phyloP scores from a whole-genome alignment of 2,888 invertebrate species.

The Subacronicta megacephala region DNA sequence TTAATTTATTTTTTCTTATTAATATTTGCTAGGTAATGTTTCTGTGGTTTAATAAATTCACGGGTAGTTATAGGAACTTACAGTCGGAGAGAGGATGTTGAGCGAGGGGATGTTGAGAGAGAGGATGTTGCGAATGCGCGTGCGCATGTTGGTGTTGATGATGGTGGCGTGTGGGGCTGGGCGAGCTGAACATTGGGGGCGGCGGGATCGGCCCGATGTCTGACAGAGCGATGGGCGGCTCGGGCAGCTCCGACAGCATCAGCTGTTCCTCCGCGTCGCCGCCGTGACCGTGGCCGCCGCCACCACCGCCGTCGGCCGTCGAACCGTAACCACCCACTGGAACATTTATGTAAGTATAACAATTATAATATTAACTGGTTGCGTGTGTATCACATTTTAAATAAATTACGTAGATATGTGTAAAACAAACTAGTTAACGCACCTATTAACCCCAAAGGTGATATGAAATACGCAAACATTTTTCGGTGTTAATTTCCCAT shows the following conservation, averaged over 20 bases:
- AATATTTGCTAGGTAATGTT: no score
- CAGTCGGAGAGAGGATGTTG: slow-evolving; percentile 82
- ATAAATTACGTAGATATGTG: slow-evolving; percentile 25
- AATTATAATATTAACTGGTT: not conserved
- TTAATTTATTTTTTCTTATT: no score
- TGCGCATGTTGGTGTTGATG: slow-evolving; percentile 65
- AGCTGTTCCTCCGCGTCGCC: slow-evolving; percentile 86
- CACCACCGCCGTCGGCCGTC: slow-evolving; percentile 69
- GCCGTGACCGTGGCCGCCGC: slow-evolving; percentile 64
- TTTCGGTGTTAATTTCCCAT: slow-evolving; percentile 3
- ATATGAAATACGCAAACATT: slow-evolving; percentile 13
- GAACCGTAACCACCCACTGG: slow-evolving; percentile 90
- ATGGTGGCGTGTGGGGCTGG: slow-evolving; percentile 91
- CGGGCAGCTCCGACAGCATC: slow-evolving; percentile 96
- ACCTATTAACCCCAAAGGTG: slow-evolving; percentile 28
- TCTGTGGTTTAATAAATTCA: no score
- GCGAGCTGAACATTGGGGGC: slow-evolving; percentile 98
- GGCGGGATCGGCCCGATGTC: slow-evolving; percentile 98
- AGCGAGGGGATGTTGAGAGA: slow-evolving; percentile 64
- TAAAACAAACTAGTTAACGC: slow-evolving; percentile 26
- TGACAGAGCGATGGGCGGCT: slow-evolving; percentile 97
- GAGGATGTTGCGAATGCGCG: slow-evolving; percentile 71
- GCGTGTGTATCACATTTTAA: slow-evolving; percentile 1
- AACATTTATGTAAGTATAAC: slow-evolving; percentile 55
- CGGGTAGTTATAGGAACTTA: slow-evolving; percentile 59